A percentile compares a stretch with the other conserved stretches of the same genome.
phyloP scores from a whole-genome alignment of 2,888 invertebrate species.

The Eupithecia pulchellata region DNA sequence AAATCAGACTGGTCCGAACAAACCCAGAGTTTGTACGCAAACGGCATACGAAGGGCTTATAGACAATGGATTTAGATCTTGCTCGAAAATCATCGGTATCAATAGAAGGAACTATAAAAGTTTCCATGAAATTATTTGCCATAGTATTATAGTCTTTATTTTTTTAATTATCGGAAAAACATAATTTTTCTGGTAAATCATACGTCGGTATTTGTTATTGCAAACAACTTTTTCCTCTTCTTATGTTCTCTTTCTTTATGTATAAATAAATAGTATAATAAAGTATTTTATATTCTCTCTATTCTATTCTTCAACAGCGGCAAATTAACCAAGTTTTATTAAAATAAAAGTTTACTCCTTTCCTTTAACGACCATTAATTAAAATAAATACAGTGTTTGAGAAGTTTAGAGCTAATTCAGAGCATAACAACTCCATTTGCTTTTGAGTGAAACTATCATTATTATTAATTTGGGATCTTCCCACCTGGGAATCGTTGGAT shows the following conservation, averaged over 20 bases:
- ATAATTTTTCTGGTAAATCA: background rate
- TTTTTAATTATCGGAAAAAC: background rate
- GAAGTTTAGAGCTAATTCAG: constrained; percentile 22
- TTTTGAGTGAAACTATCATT: constrained; percentile 40
- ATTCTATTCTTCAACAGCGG: background rate
- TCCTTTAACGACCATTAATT: background rate
- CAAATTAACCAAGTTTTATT: background rate
- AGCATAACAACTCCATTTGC: constrained; percentile 33
- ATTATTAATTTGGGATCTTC: constrained; percentile 41
- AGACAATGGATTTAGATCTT: constrained; percentile 50
- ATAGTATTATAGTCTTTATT: background rate
- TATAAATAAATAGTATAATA: no score
- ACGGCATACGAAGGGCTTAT: constrained; percentile 63
- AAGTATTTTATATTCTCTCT: no score
- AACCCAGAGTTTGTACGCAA: constrained; percentile 61
- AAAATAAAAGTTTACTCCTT: background rate
- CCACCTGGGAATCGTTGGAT: constrained; percentile 39
- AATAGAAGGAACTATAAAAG: background rate
- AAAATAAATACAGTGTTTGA: constrained; percentile 15
- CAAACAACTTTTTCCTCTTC: background rate
- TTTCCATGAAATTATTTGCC: background rate
- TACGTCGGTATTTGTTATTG: background rate
- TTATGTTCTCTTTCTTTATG: no score
- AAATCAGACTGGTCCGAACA: constrained; percentile 59
- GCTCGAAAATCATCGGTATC: background rate